Percentiles rank a stretch among this genome's conserved stretches.
Evolutionary conservation across 2,797 vertebrate species (phyloP).

Genomic region (Dermochelys coriacea): DNA sequence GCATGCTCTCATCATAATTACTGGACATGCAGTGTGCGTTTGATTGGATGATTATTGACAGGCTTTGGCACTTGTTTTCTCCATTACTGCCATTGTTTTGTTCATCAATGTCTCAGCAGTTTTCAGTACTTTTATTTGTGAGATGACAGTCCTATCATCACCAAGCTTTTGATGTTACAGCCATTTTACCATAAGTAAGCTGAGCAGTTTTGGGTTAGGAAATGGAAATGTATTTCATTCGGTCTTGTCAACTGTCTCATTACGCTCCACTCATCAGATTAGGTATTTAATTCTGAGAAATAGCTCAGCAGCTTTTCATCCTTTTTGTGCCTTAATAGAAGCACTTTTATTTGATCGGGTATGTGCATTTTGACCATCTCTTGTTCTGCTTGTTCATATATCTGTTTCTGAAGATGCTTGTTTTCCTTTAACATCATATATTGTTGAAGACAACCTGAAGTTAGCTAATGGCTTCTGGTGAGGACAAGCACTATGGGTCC

Average conservation of each 20-base stretch:
- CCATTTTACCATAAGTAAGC: neutral
- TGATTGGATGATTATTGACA: slow-evolving; percentile 6
- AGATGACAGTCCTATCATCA: slow-evolving; percentile 10
- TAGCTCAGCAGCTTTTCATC: slow-evolving; percentile 6
- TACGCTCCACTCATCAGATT: slow-evolving; percentile 48
- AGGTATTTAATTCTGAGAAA: slow-evolving; percentile 60
- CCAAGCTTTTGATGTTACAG: slow-evolving; percentile 26
- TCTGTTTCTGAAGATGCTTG: neutral
- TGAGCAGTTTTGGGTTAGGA: slow-evolving; percentile 22
- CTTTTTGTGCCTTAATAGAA: slow-evolving; percentile 4
- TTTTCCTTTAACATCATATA: neutral
- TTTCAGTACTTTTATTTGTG: slow-evolving; percentile 21
- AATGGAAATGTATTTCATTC: slow-evolving; percentile 36
- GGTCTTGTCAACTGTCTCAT: slow-evolving; percentile 45
- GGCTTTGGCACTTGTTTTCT: slow-evolving; percentile 20
- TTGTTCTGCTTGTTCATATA: neutral
- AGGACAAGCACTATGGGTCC: fast-evolving
- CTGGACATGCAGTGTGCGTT: neutral
- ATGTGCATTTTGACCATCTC: neutral
- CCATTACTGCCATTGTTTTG: neutral
- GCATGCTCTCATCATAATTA: neutral
- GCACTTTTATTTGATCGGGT: neutral
- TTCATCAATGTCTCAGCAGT: neutral
- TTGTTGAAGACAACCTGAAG: neutral
- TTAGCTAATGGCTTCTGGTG: neutral